Evolutionary conservation across 2,797 vertebrate species (phyloP).

Genomic region (Phylloscopus collybita): DNA sequence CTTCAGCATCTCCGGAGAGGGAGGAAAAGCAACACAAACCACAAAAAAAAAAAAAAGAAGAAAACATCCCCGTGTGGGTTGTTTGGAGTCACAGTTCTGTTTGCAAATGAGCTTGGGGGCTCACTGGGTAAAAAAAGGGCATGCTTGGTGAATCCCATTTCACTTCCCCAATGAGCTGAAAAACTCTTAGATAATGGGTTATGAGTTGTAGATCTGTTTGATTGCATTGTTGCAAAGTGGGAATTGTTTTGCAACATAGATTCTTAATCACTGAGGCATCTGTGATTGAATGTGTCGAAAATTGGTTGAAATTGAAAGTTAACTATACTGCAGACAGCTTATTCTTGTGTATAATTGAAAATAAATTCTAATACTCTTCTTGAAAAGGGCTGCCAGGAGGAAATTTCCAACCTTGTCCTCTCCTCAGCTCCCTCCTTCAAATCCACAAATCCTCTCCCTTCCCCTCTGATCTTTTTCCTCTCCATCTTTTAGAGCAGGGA

Average conservation of each 20-base stretch:
- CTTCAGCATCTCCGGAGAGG: background rate
- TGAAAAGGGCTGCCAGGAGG: slow-evolving; percentile 75
- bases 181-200: slow-evolving; percentile 80
- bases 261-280: slow-evolving; percentile 85
- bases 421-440: background rate
- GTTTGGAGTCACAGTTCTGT: slow-evolving; percentile 65
- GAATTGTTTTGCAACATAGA: slow-evolving; percentile 87
- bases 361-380: slow-evolving; percentile 84
- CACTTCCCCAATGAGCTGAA: slow-evolving; percentile 78
- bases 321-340: slow-evolving; percentile 83
- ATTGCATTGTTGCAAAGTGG: slow-evolving; percentile 84
- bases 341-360: slow-evolving; percentile 86
- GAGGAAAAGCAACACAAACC: background rate
- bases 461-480: slow-evolving; percentile 8
- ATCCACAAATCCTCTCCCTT: background rate
- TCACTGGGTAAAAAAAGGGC: slow-evolving; percentile 45
- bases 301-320: slow-evolving; percentile 85
- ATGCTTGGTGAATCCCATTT: slow-evolving; percentile 78
- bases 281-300: slow-evolving; percentile 83
- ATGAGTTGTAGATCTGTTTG: slow-evolving; percentile 84
- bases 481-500: slow-evolving; percentile 4
- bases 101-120: slow-evolving; percentile 77
- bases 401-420: slow-evolving; percentile 68
- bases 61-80: background rate
- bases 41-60: background rate